These are phyloP conservation scores for Amphipoea lucens DNA, from an alignment of 2,888 invertebrate species.

Conservation along the genomic window DNA sequence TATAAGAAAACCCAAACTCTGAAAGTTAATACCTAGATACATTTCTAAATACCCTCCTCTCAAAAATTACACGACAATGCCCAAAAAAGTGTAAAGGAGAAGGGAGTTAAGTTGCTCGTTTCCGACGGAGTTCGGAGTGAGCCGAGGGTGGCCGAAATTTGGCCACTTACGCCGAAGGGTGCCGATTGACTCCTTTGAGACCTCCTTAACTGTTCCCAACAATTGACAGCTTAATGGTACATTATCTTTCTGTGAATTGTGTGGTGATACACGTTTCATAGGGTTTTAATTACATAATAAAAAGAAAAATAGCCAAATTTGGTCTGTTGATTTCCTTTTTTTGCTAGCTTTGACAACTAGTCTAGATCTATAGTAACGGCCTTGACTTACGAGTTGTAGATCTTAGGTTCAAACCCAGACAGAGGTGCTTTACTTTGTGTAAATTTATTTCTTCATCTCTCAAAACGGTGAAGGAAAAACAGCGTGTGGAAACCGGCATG, in stretches of 20 bases:
- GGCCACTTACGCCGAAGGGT: slow-evolving; percentile 64
- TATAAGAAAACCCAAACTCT: neutral
- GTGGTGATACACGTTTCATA: neutral
- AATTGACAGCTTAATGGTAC: slow-evolving; percentile 37
- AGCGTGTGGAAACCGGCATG: neutral
- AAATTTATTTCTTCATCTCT: neutral
- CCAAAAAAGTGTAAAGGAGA: slow-evolving; percentile 56
- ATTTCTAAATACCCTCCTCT: slow-evolving; percentile 7
- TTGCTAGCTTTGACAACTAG: neutral
- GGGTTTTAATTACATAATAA: neutral
- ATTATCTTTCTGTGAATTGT: slow-evolving; percentile 24
- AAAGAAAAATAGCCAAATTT: neutral
- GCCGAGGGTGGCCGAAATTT: slow-evolving; percentile 66
- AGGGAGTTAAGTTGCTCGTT: slow-evolving; percentile 55
- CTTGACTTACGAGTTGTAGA: neutral
- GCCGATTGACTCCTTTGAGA: slow-evolving; percentile 68
- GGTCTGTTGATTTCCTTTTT: neutral
- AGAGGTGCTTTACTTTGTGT: neutral
- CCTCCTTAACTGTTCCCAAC: slow-evolving; percentile 50
- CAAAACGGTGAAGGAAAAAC: neutral
- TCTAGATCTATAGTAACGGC: neutral
- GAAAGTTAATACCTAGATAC: neutral
- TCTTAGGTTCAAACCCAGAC: neutral
- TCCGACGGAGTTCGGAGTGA: slow-evolving; percentile 22
- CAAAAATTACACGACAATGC: slow-evolving; percentile 44